phyloP scores from a whole-genome alignment of 2,888 invertebrate genomes.

The Leptarthrus brevirostris region DNA sequence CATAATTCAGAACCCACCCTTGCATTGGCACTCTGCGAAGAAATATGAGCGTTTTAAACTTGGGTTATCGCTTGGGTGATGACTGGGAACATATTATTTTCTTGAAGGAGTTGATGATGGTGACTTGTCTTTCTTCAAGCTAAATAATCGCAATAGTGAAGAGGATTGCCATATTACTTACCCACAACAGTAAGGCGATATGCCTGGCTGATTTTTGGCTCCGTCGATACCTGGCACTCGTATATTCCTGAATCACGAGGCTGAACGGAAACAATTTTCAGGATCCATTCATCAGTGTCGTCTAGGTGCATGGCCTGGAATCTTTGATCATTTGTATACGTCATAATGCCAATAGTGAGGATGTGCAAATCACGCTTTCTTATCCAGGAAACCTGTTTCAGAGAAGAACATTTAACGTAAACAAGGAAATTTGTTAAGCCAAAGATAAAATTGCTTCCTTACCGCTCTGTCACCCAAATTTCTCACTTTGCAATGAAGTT shows the following conservation, averaged over 20 bases:
- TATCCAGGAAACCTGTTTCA: slow-evolving; percentile 83
- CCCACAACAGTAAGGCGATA: slow-evolving; percentile 79
- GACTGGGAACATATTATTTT: neutral
- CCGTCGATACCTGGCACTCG: slow-evolving; percentile 83
- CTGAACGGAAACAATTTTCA: slow-evolving; percentile 77
- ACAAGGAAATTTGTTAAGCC: neutral
- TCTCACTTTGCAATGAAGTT: slow-evolving; percentile 84
- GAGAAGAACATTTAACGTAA: neutral
- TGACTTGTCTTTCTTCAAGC: slow-evolving; percentile 4
- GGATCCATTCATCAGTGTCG: slow-evolving; percentile 79
- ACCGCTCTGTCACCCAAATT: slow-evolving; percentile 88
- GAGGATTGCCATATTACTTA: slow-evolving; percentile 67
- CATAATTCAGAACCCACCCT: slow-evolving; percentile 29
- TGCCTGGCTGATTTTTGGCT: slow-evolving; percentile 81
- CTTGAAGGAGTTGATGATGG: neutral
- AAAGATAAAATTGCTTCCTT: slow-evolving; percentile 63
- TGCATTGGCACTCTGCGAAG: neutral
- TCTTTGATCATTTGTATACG: slow-evolving; percentile 79
- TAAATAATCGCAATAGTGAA: neutral
- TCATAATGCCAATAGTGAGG: slow-evolving; percentile 77
- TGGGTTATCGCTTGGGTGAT: neutral
- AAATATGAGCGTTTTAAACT: slow-evolving; percentile 37
- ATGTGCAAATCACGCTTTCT: slow-evolving; percentile 85
- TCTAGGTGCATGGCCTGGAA: slow-evolving; percentile 78
- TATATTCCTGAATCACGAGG: slow-evolving; percentile 77